Evolutionary conservation across 1,140 invertebrate genomes (phyloP), one percentile per base, ranked within the genome.

Genomic region (Conopomorpha cramerella): DNA sequence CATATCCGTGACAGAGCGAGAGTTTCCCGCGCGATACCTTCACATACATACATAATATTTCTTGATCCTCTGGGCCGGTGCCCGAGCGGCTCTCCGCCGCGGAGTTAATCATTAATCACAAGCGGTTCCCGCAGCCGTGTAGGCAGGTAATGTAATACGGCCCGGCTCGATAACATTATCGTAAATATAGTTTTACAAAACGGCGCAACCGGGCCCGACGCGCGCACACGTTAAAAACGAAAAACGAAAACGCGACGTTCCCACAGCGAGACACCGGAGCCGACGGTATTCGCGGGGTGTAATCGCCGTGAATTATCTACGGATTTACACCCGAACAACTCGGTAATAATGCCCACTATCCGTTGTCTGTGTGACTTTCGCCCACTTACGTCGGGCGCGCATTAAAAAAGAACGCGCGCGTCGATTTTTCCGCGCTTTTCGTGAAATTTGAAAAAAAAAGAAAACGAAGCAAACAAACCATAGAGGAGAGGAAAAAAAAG

Each of bases 161-260:
- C 30, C 47, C 46, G 50, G 43, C 48, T 43, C 49, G 55, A 63
- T 55, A 55, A 51, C 53, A 57, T 66, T 55, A 67, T 67, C 59
- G 60, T 70, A 65, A 70, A 65, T 58, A 62, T 60, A 55, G 49
- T 62, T 57, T 59, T 52, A 55, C 58, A 53, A 55, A 62, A 63
- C 51, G 53, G 36, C 47, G 41, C 43, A 46, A 46, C 42, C 18
- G 8, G 16, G 7, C 2, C 33, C 33, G 18, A 34, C 33, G 3
- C 3, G 17, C 11, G 33, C 33, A 3, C 3, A 8, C 4, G 11
- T 16, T 10, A 53, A 53, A 45, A 46, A 41, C 40, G 44, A 45
- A 48, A 51, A 47, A 53, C 38, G 39, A 51, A 47, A 45, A 56
- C 37, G 36, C 36, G 15, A 33, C 44, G 40, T 54, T 56, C 51